These are phyloP conservation scores for Zaprionus lineosus DNA, from an alignment of 2,888 invertebrate species.

Conservation along the genomic window DNA sequence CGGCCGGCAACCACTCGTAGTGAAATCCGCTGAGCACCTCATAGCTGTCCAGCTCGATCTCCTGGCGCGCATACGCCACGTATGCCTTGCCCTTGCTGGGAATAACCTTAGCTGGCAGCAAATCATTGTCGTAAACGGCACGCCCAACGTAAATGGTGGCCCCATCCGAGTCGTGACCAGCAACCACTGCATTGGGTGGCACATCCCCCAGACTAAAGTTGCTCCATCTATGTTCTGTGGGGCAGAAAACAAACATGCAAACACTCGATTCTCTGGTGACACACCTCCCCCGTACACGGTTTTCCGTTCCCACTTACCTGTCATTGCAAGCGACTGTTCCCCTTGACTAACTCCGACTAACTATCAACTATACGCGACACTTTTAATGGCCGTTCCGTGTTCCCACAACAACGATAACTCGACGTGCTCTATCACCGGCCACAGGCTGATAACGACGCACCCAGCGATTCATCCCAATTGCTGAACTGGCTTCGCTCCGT, in stretches of 20 bases:
- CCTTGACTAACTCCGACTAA: conserved; percentile 1
- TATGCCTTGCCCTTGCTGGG: conserved; percentile 86
- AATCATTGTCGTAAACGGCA: conserved; percentile 86
- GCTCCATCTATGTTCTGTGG: conserved; percentile 81
- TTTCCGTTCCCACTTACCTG: conserved; percentile 39
- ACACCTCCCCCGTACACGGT: too few relatives aligned
- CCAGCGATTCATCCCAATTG: too few relatives aligned
- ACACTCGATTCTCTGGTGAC: too few relatives aligned
- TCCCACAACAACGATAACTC: conserved; percentile 12
- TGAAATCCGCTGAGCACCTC: conserved; percentile 86
- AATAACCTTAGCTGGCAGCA: conserved; percentile 86
- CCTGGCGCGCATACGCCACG: conserved; percentile 85
- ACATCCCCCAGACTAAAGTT: conserved; percentile 80
- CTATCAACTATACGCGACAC: neutral
- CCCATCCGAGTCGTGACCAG: conserved; percentile 88
- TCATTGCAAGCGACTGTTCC: conserved; percentile 9
- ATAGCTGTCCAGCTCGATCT: conserved; percentile 86
- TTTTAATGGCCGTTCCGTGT: conserved; percentile 34
- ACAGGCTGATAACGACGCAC: conserved; percentile 25
- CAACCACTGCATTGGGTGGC: conserved; percentile 83
- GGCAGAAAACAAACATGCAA: neutral
- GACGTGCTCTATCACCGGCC: conserved; percentile 20
- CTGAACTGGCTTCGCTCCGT: too few relatives aligned
- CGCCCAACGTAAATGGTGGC: conserved; percentile 89
- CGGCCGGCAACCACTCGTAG: conserved; percentile 86